Base-by-base conservation (phyloP, 2,888 invertebrate species). In the Rutpela maculata region DNA sequence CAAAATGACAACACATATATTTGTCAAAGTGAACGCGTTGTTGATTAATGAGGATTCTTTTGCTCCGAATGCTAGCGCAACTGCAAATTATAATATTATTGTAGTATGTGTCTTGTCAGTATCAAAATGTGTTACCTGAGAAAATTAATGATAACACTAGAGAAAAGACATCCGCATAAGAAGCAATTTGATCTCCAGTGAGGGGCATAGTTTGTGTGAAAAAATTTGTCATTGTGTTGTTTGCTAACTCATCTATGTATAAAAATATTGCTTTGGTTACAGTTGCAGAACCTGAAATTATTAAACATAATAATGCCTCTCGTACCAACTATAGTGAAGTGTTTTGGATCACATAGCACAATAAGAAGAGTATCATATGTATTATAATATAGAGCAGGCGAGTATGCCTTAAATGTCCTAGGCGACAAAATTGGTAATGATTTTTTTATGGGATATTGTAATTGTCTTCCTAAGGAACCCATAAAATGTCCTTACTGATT, bases 221-320 rank as follows among this genome's bases (percentile, higher is more conserved):
- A 76, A 92, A 92, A 11, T 91, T 89, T 0, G 93, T 93, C 91
- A 96, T 95, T 0, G 92, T 91, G 83, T 94, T 92, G 76, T 92
- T 92, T 63, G 93, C 89, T 11, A 96, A 86, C 1, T 94, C 92
- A 88, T 96, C 96, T 80, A 96, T 89, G 88, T 96, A 96, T 59
- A 93, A 93, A 87, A 95, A 96, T 59, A 96, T 91, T 0, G 95
- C 96, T 84, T 95, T 94, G n/a, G 95, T 95, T 17, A 96, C 95
- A 77, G 95, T 95, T 0, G 96, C 96, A 0, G 95, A 94, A 15
- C 96, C 95, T 95, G 85, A 10, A 88, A 87, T 43, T 43, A 43
- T 7, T 43, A 43, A 43, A 43, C 7, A 35, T 35, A 26, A 2
- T 26, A 26, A 26, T 6, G 6, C 26, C 26, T 35, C 7, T 9